Percentiles rank a stretch among this genome's conserved stretches.
Evolutionary conservation across 2,888 invertebrate species (phyloP).

Genomic region (Clepsis dumicolana): DNA sequence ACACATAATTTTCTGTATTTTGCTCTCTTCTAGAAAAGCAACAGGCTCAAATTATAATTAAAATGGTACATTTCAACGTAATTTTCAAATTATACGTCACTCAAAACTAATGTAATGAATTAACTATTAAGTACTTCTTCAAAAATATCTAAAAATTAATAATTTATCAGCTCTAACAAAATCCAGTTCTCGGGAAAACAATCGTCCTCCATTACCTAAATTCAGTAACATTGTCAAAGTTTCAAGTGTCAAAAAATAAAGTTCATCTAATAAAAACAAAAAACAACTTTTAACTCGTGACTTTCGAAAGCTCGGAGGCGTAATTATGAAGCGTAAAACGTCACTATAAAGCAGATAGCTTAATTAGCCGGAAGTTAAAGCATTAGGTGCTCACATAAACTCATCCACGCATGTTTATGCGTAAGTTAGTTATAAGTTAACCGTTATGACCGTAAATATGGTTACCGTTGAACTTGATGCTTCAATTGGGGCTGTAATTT

Average conservation of each 20-base stretch:
- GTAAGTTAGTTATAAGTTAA: slow-evolving; percentile 44
- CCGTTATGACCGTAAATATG: slow-evolving; percentile 49
- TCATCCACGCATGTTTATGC: slow-evolving; percentile 37
- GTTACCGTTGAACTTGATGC: slow-evolving; percentile 42
- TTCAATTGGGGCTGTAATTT: not conserved
- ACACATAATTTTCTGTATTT: too few species aligned
- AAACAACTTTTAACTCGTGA: not conserved
- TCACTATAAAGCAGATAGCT: slow-evolving; percentile 24
- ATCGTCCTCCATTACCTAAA: too few species aligned
- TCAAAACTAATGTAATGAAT: too few species aligned
- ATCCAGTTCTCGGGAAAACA: too few species aligned
- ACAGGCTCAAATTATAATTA: too few species aligned
- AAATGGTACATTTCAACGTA: too few species aligned
- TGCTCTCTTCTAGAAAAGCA: too few species aligned
- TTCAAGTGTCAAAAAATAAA: not conserved
- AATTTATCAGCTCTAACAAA: too few species aligned
- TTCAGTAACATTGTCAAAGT: too few species aligned
- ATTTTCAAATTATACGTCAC: too few species aligned
- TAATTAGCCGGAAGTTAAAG: slow-evolving; percentile 39
- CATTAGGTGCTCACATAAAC: slow-evolving; percentile 36
- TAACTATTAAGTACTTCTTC: too few species aligned
- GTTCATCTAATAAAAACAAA: not conserved
- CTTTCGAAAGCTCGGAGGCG: slow-evolving; percentile 16
- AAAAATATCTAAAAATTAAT: too few species aligned
- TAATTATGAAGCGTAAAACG: slow-evolving; percentile 17